These are phyloP conservation scores for Dusona sp. DNA, from an alignment of 2,888 invertebrate species.

Conservation along the genomic window DNA sequence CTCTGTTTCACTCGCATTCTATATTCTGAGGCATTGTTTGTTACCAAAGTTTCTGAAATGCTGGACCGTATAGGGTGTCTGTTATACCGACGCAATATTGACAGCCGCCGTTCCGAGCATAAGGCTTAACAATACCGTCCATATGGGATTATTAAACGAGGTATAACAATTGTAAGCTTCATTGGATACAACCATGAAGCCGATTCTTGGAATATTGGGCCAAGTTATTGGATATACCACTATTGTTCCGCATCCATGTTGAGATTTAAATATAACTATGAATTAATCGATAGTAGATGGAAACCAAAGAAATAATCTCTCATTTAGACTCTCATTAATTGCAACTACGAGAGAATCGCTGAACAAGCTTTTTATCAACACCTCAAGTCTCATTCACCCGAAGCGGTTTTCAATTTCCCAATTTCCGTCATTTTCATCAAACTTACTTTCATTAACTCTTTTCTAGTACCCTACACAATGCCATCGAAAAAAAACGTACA, in stretches of 20 bases:
- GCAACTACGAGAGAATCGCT: background rate
- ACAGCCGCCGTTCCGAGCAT: slow-evolving; percentile 40
- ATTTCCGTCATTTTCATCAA: slow-evolving; percentile 9
- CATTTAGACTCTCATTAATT: slow-evolving; percentile 31
- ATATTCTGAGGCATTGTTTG: slow-evolving; percentile 55
- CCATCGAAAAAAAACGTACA: slow-evolving; percentile 10
- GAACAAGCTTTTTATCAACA: slow-evolving; percentile 38
- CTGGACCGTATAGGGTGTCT: slow-evolving; percentile 23
- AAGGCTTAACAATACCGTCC: slow-evolving; percentile 18
- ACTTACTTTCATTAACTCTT: background rate
- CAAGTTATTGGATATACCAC: background rate
- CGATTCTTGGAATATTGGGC: slow-evolving; percentile 19
- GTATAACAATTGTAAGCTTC: background rate
- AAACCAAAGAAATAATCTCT: background rate
- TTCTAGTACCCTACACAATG: background rate
- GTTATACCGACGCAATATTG: slow-evolving; percentile 27
- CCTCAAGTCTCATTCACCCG: slow-evolving; percentile 13
- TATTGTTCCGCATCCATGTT: background rate
- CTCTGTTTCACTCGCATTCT: slow-evolving; percentile 36
- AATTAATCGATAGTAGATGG: background rate
- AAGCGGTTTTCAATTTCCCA: slow-evolving; percentile 49
- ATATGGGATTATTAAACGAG: slow-evolving; percentile 12
- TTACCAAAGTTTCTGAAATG: slow-evolving; percentile 57
- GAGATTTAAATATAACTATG: background rate
- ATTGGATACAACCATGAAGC: slow-evolving; percentile 16